Percentiles rank a stretch among this genome's conserved stretches.
phyloP scores from a whole-genome alignment of 2,888 invertebrate genomes.

The Melieria omissa region DNA sequence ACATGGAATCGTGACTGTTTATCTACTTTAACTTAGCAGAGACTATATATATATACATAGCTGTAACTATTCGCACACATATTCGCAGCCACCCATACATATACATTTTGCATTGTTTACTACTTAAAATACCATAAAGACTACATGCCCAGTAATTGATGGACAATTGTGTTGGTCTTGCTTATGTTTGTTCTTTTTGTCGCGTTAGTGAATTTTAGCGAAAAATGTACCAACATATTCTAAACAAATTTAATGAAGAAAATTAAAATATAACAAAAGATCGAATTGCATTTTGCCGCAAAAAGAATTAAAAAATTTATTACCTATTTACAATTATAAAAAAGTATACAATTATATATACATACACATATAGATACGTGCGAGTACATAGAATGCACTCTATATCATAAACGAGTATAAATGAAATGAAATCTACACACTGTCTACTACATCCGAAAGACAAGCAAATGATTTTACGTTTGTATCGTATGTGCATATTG shows the following conservation, averaged over 20 bases:
- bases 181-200: slow-evolving; percentile 8
- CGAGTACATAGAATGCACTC: not conserved
- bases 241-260: not conserved
- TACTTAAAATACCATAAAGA: no score
- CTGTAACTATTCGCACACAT: not conserved
- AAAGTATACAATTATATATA: not conserved
- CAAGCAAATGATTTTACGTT: not conserved
- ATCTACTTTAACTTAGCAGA: slow-evolving; percentile 8
- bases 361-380: not conserved
- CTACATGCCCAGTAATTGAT: no score
- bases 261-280: not conserved
- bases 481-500: not conserved
- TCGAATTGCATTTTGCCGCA: not conserved
- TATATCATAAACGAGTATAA: not conserved
- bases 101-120: no score
- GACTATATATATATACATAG: slow-evolving; percentile 16
- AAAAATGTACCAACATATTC: slow-evolving; percentile 1
- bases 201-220: slow-evolving; percentile 5
- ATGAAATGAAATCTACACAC: not conserved
- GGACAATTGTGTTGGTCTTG: not conserved
- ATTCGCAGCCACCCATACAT: not conserved
- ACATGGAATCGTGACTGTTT: slow-evolving; percentile 11
- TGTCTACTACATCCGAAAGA: no score
- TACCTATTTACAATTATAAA: slow-evolving; percentile 11
- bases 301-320: not conserved